Percentiles rank a stretch among this genome's conserved stretches.
phyloP scores from a whole-genome alignment of 2,888 invertebrate species.

The Melikaiella ostensackeni region DNA sequence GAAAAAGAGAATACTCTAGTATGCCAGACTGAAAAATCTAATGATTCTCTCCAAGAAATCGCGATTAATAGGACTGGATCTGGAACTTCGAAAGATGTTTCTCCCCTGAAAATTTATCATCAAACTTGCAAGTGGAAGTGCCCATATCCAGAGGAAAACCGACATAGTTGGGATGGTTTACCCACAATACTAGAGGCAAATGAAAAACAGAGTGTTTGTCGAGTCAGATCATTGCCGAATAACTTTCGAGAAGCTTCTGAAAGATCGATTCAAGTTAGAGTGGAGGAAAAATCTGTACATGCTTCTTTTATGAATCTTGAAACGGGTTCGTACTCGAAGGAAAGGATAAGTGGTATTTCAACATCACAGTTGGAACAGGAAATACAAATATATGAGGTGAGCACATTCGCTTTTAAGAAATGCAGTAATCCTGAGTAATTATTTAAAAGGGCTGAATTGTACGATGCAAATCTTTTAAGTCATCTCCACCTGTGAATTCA shows the following conservation, averaged over 20 bases:
- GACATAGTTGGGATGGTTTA: slow-evolving; percentile 3
- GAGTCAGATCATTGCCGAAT: background rate
- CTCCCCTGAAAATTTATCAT: background rate
- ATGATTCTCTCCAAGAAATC: background rate
- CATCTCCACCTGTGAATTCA: background rate
- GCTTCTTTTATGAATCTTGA: background rate
- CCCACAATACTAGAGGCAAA: background rate
- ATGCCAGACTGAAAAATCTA: background rate
- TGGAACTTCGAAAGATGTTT: background rate
- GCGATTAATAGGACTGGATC: background rate
- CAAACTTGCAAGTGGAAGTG: slow-evolving; percentile 8
- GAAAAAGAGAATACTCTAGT: background rate
- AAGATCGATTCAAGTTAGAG: background rate
- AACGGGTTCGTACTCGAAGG: background rate
- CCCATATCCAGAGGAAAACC: background rate
- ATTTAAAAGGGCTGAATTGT: background rate
- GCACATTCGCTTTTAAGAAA: background rate
- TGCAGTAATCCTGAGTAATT: background rate
- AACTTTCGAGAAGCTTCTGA: background rate
- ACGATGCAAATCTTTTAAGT: background rate
- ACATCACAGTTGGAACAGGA: background rate
- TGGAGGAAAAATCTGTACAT: background rate
- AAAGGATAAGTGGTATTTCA: background rate
- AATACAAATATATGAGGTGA: background rate
- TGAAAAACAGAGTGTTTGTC: background rate